Percentiles rank a stretch among this genome's conserved stretches.
Conservation (phyloP, 2,888 invertebrate species). For the Sicus ferrugineus region DNA sequence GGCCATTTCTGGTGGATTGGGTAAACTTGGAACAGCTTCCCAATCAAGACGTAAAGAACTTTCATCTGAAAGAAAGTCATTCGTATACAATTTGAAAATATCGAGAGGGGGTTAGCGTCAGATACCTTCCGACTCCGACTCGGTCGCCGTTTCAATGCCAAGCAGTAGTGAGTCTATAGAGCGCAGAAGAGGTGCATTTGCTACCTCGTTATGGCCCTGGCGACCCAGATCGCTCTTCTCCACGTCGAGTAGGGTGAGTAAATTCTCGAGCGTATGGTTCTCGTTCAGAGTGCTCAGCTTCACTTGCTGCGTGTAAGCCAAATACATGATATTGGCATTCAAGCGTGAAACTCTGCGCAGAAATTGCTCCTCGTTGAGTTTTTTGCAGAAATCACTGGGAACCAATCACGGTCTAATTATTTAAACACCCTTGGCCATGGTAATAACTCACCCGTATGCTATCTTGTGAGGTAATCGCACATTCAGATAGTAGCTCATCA, state of each 20-base stretch:
- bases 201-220: conserved; percentile 71
- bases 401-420: background rate
- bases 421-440: background rate
- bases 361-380: conserved; percentile 77
- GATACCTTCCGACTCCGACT: conserved; percentile 73
- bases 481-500: conserved; percentile 85
- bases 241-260: conserved; percentile 74
- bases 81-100: background rate
- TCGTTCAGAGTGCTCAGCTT: conserved; percentile 72
- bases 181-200: conserved; percentile 59
- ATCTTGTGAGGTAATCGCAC: conserved; percentile 80
- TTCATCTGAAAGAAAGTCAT: conserved; percentile 53
- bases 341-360: conserved; percentile 77
- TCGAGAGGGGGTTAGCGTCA: background rate
- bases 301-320: conserved; percentile 81
- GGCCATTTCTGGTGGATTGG: conserved; percentile 51
- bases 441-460: conserved; percentile 69
- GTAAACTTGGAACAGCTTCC: conserved; percentile 72
- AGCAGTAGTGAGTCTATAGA: conserved; percentile 72
- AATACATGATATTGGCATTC: conserved; percentile 80
- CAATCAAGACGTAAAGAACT: conserved; percentile 81
- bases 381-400: conserved; percentile 82
- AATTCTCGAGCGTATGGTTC: conserved; percentile 76
- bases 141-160: conserved; percentile 71
- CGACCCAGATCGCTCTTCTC: conserved; percentile 76